Percentiles rank a stretch among this genome's conserved stretches.
These are phyloP conservation scores for Onychostoma macrolepis DNA, from an alignment of 2,113 vertebrate genomes.

Conservation along the genomic window DNA sequence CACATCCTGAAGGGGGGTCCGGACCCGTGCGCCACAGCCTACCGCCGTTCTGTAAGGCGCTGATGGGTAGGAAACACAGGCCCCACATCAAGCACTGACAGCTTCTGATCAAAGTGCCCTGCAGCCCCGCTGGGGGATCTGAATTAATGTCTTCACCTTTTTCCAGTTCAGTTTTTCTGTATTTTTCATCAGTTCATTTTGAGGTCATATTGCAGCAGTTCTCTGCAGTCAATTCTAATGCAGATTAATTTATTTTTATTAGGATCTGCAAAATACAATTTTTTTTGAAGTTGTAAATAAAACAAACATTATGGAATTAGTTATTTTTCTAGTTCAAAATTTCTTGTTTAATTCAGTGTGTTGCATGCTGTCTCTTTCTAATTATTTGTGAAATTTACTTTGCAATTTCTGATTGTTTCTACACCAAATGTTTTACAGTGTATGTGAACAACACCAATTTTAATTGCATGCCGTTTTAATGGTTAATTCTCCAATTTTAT, in stretches of 20 bases:
- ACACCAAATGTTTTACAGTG: too few relatives aligned
- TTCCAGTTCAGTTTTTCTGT: background rate
- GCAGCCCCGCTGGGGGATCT: constrained; percentile 24
- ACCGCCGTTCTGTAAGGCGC: constrained; percentile 39
- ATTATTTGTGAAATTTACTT: too few relatives aligned
- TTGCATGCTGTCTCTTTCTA: too few relatives aligned
- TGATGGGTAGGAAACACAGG: constrained; percentile 49
- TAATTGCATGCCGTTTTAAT: background rate
- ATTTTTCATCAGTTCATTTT: background rate
- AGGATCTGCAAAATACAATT: too few relatives aligned
- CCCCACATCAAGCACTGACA: constrained; percentile 58
- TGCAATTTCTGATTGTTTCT: too few relatives aligned
- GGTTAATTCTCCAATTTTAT: background rate
- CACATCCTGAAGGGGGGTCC: constrained; percentile 49
- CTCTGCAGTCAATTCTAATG: background rate
- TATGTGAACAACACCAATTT: background rate
- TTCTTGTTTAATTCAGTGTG: too few relatives aligned
- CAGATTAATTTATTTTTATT: background rate
- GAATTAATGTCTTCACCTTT: constrained; percentile 28
- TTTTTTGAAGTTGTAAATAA: too few relatives aligned
- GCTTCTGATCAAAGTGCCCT: constrained; percentile 56
- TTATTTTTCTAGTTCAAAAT: too few relatives aligned
- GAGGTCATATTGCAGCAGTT: constrained; percentile 4
- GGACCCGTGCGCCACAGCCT: constrained; percentile 38
- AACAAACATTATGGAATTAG: too few relatives aligned